A percentile compares a stretch with the other conserved stretches of the same genome.
Conservation (phyloP, 2,888 invertebrate genomes). For the Ryuthela nishihirai region DNA sequence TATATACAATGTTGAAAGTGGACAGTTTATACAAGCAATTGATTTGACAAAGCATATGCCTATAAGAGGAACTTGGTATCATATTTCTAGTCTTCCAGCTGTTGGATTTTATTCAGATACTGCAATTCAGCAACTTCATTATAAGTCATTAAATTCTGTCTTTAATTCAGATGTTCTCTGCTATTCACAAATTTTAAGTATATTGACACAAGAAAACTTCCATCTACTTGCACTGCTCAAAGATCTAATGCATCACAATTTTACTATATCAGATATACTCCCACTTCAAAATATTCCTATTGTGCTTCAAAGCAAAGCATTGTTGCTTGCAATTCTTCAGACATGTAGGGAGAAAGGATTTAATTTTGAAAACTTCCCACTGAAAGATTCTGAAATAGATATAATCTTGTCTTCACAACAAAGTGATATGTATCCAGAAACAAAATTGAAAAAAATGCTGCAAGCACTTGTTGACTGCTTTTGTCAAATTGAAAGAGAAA, state of each 20-base stretch:
- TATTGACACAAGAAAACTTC: conserved; percentile 17
- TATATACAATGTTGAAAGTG: conserved; percentile 10
- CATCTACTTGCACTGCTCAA: conserved; percentile 16
- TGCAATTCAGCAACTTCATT: conserved; percentile 14
- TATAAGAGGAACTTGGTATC: conserved; percentile 19
- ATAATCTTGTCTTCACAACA: conserved; percentile 1
- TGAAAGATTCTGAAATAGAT: conserved; percentile 1
- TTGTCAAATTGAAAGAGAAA: conserved; percentile 10
- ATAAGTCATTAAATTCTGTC: conserved; percentile 9
- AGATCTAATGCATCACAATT: conserved; percentile 14
- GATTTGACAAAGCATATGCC: conserved; percentile 5
- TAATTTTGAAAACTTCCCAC: conserved; percentile 16
- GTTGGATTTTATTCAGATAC: conserved; percentile 23
- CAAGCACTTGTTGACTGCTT: conserved; percentile 20
- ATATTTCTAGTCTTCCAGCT: conserved; percentile 21
- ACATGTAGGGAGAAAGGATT: conserved; percentile 27
- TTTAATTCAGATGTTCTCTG: conserved; percentile 11
- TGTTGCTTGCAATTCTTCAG: conserved; percentile 21
- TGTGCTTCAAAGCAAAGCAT: conserved; percentile 21
- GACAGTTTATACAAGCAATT: conserved; percentile 9
- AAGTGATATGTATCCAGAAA: conserved; percentile 1
- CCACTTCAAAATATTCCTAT: conserved; percentile 5
- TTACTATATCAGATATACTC: conserved; percentile 10
- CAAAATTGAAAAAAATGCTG: conserved; percentile 17
- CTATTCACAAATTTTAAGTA: neutral